Evolutionary conservation across 2,888 invertebrate species (phyloP).

Genomic region (Cremastinae sp.): DNA sequence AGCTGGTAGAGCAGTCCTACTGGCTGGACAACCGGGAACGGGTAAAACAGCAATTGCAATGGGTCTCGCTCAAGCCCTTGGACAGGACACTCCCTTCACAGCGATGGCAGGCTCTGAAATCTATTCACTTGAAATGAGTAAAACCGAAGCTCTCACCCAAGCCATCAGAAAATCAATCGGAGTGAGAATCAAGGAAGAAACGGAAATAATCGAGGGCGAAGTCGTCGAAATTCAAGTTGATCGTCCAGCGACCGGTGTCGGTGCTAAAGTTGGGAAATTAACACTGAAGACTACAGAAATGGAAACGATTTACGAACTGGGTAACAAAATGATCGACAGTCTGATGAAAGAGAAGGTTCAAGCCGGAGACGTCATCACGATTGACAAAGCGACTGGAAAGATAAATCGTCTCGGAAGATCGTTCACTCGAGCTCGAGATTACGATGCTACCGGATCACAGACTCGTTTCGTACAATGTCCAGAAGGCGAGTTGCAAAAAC

Average conservation of each 20-base stretch:
- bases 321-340: constrained; percentile 98
- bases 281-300: constrained; percentile 99
- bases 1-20: constrained; percentile 95
- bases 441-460: constrained; percentile 94
- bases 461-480: constrained; percentile 98
- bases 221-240: constrained; percentile 99
- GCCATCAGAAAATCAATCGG: constrained; percentile 98
- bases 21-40: constrained; percentile 98
- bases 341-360: constrained; percentile 97
- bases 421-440: constrained; percentile 97
- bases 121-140: constrained; percentile 99
- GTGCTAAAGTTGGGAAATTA: constrained; percentile 94
- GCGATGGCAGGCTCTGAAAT: constrained; percentile 99
- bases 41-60: constrained; percentile 99
- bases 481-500: constrained; percentile 98
- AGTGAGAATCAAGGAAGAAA: constrained; percentile 97
- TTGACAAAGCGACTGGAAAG: constrained; percentile 98
- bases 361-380: constrained; percentile 98
- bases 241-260: constrained; percentile 94
- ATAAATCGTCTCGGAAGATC: constrained; percentile 95
- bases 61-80: constrained; percentile 95
- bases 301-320: constrained; percentile 99
- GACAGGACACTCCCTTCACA: constrained; percentile 98
- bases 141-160: constrained; percentile 98
- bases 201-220: constrained; percentile 99